Evolutionary conservation across 2,888 invertebrate species (phyloP), one percentile per base, ranked within the genome.

Genomic region (Carterocephalus palaemon): DNA sequence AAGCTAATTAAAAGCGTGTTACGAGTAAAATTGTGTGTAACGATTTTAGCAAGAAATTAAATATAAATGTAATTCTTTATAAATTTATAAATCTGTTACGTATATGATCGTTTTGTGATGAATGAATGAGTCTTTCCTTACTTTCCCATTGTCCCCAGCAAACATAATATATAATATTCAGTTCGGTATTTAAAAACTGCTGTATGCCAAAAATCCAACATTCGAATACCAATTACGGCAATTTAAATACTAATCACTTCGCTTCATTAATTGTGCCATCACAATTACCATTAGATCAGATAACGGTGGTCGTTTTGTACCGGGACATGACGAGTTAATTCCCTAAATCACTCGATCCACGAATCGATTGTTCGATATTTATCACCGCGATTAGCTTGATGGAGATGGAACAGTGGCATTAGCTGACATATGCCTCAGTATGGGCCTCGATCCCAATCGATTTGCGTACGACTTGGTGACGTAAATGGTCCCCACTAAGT

Each of bases 301-400:
- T 34, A 42, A 15, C 41, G 33, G 12, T 32, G 1, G 24, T 12
- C 19, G 13, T 22, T 34, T 23, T 23, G 13, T 13, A 28, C 28
- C 19, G 12, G 7, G 13, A 61, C 62, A 62, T 61, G 64, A 64
- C 58, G 56, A 51, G 57, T 57, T 65, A 65, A 64, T 62, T 67
- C 69, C 64, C 68, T 70, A 75, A 71, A 67, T 64, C 63, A 60
- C 58, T 60, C 64, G 64, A 60, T 62, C 56, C 64, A 51, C 54
- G 57, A 60, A 65, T 66, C 63, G 62, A 62, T 68, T 59, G 59
- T 49, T 58, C 54, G 52, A 64, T 77, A 75, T 80, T 78, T 75
- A 79, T 78, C 60, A 71, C 47, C 34, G 53, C 75, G 73, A 75
- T 80, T 74, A 75, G 62, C 47, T 57, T 70, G 77, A 79, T 74